Evolutionary conservation across 2,113 vertebrate species (phyloP).

Genomic region (Vulpes vulpes): DNA sequence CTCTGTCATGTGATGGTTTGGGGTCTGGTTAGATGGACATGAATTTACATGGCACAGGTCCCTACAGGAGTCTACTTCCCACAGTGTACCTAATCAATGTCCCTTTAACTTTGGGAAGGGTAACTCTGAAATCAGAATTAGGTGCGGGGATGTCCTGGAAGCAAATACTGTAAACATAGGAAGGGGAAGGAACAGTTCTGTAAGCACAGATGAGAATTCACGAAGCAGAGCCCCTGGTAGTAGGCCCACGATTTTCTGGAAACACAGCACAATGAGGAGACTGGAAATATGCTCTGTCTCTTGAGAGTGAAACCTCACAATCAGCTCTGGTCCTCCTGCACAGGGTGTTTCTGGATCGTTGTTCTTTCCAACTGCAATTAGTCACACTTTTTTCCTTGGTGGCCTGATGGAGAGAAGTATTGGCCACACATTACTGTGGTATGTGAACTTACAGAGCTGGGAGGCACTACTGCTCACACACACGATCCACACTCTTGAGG

Average conservation of each 20-base stretch:
- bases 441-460: background rate
- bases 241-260: background rate
- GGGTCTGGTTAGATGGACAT: background rate
- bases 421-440: background rate
- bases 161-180: background rate
- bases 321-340: background rate
- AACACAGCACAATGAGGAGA: background rate
- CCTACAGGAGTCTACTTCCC: background rate
- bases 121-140: background rate
- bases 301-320: background rate
- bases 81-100: background rate
- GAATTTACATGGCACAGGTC: background rate
- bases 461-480: background rate
- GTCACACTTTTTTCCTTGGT: conserved; percentile 52
- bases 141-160: background rate
- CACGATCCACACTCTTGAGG: background rate
- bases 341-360: conserved; percentile 40
- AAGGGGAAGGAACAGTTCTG: background rate
- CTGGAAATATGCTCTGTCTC: background rate
- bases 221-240: background rate
- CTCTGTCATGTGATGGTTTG: background rate
- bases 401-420: background rate
- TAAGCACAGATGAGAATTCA: background rate
- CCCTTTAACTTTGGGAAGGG: background rate
- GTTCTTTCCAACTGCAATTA: conserved; percentile 60